Evolutionary conservation across 2,888 invertebrate genomes (phyloP), one percentile per base, ranked within the genome.

Genomic region (Carpatolechia fugitivella): DNA sequence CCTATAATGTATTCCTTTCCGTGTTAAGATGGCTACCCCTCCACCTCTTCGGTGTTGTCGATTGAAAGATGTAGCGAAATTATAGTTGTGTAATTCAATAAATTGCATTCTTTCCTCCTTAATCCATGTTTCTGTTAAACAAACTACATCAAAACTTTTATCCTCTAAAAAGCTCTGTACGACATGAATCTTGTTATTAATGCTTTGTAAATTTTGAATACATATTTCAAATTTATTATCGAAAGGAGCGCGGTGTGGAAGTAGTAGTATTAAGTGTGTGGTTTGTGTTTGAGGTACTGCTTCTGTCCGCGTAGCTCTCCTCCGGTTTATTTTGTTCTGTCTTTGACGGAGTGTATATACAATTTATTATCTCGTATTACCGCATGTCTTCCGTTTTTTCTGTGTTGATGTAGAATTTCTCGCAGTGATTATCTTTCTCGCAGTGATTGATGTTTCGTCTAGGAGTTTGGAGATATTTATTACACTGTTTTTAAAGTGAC

Each of bases 401-500:
- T 8, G 1, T n/a, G 3, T 50, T 38, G 7, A 7, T 38, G 1
- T 8, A 50, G 4, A 8, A 38, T 0, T 14, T 50, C 36, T n/a
- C 29, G 1, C n/a, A 50, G 5, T 8, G 8, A 6, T 50, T 50
- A 38, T 3, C 13, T n/a, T 14, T 38, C 20, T 38, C 8, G 1
- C n/a, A n/a, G n/a, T n/a, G 4, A 50, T n/a, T 1, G 14, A n/a
- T 29, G 4, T 24, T 13, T 35, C 14, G 10, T 29, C 24, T 7
- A 29, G 8, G 1, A 35, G 8, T 38, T 55, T 44, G 0, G 57
- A 36, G 11, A 59, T 33, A 6, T 29, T 30, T 1, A 57, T 6
- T 5, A 54, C 36, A 0, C 57, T 57, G 7, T 47, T 47, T 35
- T 29, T 48, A 20, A 60, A 52, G 3, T 8, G 49, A 11, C 20